These are phyloP conservation scores for Selenia dentaria DNA, from an alignment of 2,888 invertebrate genomes.

Conservation along the genomic window DNA sequence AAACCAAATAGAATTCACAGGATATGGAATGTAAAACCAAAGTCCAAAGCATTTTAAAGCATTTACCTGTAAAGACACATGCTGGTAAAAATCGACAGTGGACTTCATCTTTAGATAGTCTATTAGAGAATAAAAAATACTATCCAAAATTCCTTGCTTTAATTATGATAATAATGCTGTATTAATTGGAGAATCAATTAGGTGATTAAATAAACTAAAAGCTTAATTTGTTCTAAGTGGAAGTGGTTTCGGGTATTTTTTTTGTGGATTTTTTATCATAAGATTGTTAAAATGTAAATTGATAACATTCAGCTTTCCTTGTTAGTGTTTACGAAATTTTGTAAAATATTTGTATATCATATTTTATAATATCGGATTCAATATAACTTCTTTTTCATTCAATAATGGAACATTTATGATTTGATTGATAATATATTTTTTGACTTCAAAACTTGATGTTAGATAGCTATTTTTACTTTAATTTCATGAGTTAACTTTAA, in stretches of 20 bases:
- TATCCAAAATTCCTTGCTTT: conserved; percentile 11
- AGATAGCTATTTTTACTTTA: no score
- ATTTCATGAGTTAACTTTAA: no score
- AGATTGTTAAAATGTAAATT: no score
- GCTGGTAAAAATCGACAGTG: conserved; percentile 41
- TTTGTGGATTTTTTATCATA: no score
- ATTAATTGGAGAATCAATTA: background rate
- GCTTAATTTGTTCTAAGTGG: background rate
- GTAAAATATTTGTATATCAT: no score
- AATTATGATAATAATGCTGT: conserved; percentile 26
- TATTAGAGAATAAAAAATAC: conserved; percentile 17
- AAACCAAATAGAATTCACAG: conserved; percentile 41
- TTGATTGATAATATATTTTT: no score
- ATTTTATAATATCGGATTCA: no score
- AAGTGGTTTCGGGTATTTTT: background rate
- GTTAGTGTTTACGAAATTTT: no score
- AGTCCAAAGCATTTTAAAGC: conserved; percentile 47
- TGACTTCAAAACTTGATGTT: no score
- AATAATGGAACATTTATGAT: no score
- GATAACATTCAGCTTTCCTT: no score
- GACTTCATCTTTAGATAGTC: conserved; percentile 37
- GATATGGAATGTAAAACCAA: conserved; percentile 54
- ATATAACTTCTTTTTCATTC: no score
- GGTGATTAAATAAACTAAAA: background rate
- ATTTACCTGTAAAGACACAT: conserved; percentile 48